Evolutionary conservation across 2,888 invertebrate genomes (phyloP).

Genomic region (Tipula vernalis): DNA sequence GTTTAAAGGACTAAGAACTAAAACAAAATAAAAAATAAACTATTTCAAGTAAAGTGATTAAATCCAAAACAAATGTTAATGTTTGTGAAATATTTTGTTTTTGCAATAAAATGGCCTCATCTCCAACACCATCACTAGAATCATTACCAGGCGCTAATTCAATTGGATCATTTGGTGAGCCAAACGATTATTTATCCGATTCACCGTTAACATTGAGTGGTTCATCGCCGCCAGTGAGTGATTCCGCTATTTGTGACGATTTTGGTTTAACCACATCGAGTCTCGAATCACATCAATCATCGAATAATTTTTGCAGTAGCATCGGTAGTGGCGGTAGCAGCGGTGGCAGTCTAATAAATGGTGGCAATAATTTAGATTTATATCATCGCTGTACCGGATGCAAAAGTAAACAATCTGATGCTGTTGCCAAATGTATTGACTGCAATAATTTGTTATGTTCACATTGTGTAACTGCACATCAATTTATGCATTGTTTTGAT

Average conservation of each 20-base stretch:
- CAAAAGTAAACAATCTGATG: conserved; percentile 88
- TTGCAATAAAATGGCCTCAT: conserved; percentile 74
- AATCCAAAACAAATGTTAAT: conserved; percentile 4
- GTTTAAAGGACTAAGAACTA: not conserved
- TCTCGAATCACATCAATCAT: conserved; percentile 28
- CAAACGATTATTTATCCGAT: conserved; percentile 62
- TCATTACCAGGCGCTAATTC: conserved; percentile 77
- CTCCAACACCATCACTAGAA: conserved; percentile 80
- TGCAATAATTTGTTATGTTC: conserved; percentile 93
- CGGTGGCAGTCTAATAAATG: conserved; percentile 32
- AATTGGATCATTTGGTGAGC: conserved; percentile 74
- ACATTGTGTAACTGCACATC: conserved; percentile 97
- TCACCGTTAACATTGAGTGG: conserved; percentile 74
- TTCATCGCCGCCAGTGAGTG: conserved; percentile 76
- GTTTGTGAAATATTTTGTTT: conserved; percentile 32
- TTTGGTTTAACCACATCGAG: conserved; percentile 31
- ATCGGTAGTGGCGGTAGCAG: conserved; percentile 42
- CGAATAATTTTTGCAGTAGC: conserved; percentile 30
- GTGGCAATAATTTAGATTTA: conserved; percentile 50
- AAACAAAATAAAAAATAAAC: not conserved
- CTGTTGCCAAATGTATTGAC: conserved; percentile 91
- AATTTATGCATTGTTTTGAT: conserved; percentile 98
- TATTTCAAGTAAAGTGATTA: not conserved
- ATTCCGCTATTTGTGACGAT: conserved; percentile 68
- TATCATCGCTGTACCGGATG: conserved; percentile 85